Conservation (phyloP, 2,888 invertebrate genomes). For the Punctoribates punctum region DNA sequence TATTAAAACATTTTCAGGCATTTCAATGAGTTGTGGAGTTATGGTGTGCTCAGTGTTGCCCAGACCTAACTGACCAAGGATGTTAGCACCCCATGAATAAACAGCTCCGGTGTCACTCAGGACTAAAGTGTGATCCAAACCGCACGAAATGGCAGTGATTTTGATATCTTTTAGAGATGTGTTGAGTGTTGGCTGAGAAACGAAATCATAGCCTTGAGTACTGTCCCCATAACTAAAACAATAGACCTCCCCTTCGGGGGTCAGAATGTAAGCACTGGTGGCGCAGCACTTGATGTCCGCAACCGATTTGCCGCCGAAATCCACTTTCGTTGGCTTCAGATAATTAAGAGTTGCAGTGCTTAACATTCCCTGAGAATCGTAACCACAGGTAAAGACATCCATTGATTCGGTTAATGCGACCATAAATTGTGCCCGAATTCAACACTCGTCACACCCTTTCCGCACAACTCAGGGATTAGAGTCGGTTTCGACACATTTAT, state of each 20-base stretch:
- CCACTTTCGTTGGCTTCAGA: not conserved
- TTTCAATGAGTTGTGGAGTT: too few species aligned
- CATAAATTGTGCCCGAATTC: not conserved
- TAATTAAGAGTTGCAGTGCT: not conserved
- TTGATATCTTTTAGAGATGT: too few species aligned
- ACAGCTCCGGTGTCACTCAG: conserved; percentile 57
- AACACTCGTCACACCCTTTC: not conserved
- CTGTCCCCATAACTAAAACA: too few species aligned
- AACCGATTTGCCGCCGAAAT: not conserved
- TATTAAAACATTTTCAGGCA: too few species aligned
- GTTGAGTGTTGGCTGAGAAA: not conserved
- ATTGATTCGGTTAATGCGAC: not conserved
- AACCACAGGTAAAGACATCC: conserved; percentile 28
- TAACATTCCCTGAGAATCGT: conserved; percentile 6
- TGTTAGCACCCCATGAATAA: conserved; percentile 67
- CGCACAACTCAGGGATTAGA: conserved; percentile 15
- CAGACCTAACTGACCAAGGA: conserved; percentile 63
- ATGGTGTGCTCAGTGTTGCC: not conserved
- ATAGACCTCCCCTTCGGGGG: too few species aligned
- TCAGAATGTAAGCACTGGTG: too few species aligned
- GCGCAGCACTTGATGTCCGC: not conserved
- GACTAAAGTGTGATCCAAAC: conserved; percentile 53
- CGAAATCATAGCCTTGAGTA: too few species aligned
- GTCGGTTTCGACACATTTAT: not conserved
- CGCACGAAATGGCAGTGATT: not conserved